Evolutionary conservation across 2,797 vertebrate species (phyloP), one percentile per base, ranked within the genome.

Genomic region (Spheniscus humboldti): DNA sequence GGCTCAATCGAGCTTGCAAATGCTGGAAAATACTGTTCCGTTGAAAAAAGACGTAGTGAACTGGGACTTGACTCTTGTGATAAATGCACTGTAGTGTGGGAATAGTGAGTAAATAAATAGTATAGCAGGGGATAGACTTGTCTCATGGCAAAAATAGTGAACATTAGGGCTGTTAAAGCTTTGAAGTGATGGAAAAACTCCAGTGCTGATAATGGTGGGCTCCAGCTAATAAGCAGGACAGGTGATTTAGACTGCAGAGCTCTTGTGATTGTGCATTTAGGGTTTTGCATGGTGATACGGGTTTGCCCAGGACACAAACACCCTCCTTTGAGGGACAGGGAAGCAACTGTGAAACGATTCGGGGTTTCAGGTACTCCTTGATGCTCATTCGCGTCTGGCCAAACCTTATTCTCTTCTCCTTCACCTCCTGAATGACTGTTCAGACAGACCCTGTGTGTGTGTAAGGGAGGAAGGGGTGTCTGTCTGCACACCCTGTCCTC

Each of bases 361-460:
- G 18, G 27, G 39, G 10, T 10, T 47, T 75, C 39, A 22, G 88
- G 13, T 31, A 7, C 6, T 77, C 37, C 50, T 31, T 0, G 0
- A 0, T 12, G 60, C 63, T 74, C 25, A 0, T 18, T 39, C 2
- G 0, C 0, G 0, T n/a, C 73, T 30, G 68, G 50, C 18, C 45
- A 6, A 60, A 39, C 9, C 50, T 45, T 2, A 7, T 27, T 25
- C 50, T 59, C 69, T 17, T 7, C 81, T 63, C 17, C 23, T 27
- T 37, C 18, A 5, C n/a, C 78, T 79, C 31, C 50, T 5, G 13
- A n/a, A 4, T 4, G 50, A 11, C 23, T 17, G 47, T 4, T 35
- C 47, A 19, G 86, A 13, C 28, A 20, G 41, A 20, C 1, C 23
- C 33, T 2, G 23, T 4, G 88, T 6, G 37, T 0, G 79, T 31